Conservation (phyloP, 1,140 invertebrate genomes). For the Heliothis subflexa region DNA sequence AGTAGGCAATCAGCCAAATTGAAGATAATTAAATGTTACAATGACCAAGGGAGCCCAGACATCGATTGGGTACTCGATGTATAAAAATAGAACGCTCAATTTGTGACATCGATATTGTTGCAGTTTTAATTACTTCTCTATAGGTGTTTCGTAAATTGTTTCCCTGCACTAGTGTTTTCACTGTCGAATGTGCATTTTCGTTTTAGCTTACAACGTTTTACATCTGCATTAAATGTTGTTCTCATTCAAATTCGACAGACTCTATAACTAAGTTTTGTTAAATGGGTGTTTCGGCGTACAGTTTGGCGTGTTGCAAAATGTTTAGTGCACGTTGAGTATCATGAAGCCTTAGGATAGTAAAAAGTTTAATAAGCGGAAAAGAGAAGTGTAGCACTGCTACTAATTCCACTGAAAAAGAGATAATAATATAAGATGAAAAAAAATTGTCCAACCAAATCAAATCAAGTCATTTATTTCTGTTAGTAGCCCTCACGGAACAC, state of each 20-base stretch:
- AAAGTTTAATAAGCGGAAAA: neutral
- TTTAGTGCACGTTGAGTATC: neutral
- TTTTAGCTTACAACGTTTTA: neutral
- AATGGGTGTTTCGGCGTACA: neutral
- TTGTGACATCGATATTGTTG: conserved; percentile 52
- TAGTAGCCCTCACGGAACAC: too few relatives aligned
- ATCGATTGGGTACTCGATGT: conserved; percentile 65
- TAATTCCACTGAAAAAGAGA: neutral
- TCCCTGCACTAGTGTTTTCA: neutral
- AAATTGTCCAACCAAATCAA: too few relatives aligned
- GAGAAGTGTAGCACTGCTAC: neutral
- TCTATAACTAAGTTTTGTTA: neutral
- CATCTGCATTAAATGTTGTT: neutral
- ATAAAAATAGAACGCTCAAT: conserved; percentile 66
- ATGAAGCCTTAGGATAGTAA: neutral
- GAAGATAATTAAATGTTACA: conserved; percentile 84
- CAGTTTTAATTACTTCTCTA: conserved; percentile 30
- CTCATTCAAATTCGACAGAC: neutral
- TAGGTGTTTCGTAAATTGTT: neutral
- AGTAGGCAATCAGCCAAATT: conserved; percentile 82
- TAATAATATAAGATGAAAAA: neutral
- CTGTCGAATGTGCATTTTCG: neutral
- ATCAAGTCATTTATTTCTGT: too few relatives aligned
- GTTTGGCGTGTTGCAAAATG: neutral
- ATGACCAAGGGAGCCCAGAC: conserved; percentile 77